Evolutionary conservation across 2,888 invertebrate genomes (phyloP).

Genomic region (Drosophila paracracens): DNA sequence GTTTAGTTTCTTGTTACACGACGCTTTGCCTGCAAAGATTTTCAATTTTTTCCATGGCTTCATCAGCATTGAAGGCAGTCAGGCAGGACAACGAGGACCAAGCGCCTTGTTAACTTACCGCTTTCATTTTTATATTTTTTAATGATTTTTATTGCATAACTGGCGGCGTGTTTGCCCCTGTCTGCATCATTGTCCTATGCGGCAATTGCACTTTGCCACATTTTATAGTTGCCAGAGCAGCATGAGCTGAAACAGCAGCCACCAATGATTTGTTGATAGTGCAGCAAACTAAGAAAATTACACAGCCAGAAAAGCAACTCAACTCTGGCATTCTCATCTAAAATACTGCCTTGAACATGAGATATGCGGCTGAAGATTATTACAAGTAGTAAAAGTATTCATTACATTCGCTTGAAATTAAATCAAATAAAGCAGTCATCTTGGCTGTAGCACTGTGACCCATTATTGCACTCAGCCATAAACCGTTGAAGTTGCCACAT

Average conservation of each 20-base stretch:
- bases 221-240: constrained; percentile 62
- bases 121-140: constrained; percentile 79
- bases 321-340: constrained; percentile 5
- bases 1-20: constrained; percentile 74
- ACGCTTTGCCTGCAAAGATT: constrained; percentile 41
- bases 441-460: constrained; percentile 1
- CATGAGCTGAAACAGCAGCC: constrained; percentile 15
- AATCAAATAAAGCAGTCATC: constrained; percentile 13
- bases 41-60: constrained; percentile 61
- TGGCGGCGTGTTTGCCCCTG: constrained; percentile 45
- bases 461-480: constrained; percentile 20
- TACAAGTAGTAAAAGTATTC: not conserved
- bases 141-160: constrained; percentile 80
- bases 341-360: constrained; percentile 12
- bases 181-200: constrained; percentile 52
- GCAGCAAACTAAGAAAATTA: constrained; percentile 10
- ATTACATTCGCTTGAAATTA: constrained; percentile 10
- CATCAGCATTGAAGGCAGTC: constrained; percentile 36
- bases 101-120: constrained; percentile 70
- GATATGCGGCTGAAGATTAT: constrained; percentile 3
- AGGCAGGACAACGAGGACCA: constrained; percentile 2
- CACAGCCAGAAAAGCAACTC: constrained; percentile 12
- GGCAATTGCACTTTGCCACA: constrained; percentile 81
- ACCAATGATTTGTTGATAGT: constrained; percentile 54
- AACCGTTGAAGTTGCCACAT: constrained; percentile 34